Percentiles rank a stretch among this genome's conserved stretches.
Conservation (phyloP, 2,797 vertebrate genomes). For the Heteromormyrus szaboi region DNA sequence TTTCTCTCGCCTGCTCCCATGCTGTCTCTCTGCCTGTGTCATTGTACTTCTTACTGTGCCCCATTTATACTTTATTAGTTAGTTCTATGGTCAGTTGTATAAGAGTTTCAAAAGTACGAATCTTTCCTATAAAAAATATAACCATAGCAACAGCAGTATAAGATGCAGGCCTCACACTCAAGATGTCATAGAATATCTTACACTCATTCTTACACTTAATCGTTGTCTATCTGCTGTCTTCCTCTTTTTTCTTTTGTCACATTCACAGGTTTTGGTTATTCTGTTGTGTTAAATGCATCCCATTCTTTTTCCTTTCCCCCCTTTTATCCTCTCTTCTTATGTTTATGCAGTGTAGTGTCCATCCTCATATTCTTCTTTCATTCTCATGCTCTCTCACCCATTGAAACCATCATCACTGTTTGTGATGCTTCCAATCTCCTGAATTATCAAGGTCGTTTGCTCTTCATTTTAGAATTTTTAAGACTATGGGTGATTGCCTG, state of each 20-base stretch:
- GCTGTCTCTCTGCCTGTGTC: not conserved
- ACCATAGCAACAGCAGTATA: not conserved
- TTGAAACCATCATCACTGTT: not conserved
- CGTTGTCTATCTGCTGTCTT: not conserved
- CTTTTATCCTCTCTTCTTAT: not conserved
- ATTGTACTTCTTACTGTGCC: not conserved
- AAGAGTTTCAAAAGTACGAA: not conserved
- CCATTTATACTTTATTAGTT: not conserved
- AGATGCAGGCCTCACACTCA: not conserved
- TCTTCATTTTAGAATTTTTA: not conserved
- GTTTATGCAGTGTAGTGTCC: not conserved
- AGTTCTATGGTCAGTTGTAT: not conserved
- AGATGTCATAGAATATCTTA: not conserved
- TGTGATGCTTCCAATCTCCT: not conserved
- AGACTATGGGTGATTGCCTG: not conserved
- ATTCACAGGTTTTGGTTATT: not conserved
- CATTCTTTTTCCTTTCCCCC: not conserved
- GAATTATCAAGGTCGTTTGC: not conserved
- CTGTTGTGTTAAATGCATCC: not conserved
- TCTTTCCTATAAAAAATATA: not conserved
- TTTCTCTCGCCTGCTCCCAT: not conserved
- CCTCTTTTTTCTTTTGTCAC: not conserved
- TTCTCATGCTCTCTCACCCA: not conserved
- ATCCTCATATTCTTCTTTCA: not conserved
- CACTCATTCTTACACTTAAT: not conserved